Conservation (phyloP, 2,888 invertebrate genomes). For the Protophormia terraenovae region DNA sequence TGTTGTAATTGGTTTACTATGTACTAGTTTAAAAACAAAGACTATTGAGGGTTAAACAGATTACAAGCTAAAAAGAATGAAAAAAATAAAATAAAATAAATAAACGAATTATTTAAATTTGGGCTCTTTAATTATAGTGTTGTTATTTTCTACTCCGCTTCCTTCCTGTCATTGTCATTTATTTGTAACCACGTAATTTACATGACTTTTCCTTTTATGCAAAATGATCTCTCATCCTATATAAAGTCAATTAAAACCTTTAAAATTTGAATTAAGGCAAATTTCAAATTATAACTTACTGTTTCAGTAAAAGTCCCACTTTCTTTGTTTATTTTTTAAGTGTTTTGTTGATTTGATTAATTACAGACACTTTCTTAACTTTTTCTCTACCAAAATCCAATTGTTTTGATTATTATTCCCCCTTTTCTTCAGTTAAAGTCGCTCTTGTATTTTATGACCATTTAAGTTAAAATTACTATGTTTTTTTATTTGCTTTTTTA, state of each 20-base stretch:
- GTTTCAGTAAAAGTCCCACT: background rate
- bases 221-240: background rate
- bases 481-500: background rate
- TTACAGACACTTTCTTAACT: slow-evolving; percentile 35
- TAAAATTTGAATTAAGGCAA: background rate
- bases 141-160: background rate
- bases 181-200: background rate
- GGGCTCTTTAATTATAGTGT: background rate
- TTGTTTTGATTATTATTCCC: slow-evolving; percentile 8
- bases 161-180: background rate
- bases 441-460: slow-evolving; percentile 25
- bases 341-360: slow-evolving; percentile 54
- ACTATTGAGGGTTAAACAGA: background rate
- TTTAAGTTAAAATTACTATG: slow-evolving; percentile 29
- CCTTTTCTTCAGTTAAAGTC: background rate
- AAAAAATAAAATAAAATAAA: too few relatives aligned
- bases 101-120: slow-evolving; percentile 25
- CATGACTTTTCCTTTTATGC: background rate
- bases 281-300: background rate
- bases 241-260: slow-evolving; percentile 38
- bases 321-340: background rate
- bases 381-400: slow-evolving; percentile 7
- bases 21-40: background rate
- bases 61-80: background rate
- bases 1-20: slow-evolving; percentile 19